phyloP scores from a whole-genome alignment of 2,888 invertebrate genomes.

The Cremastinae sp. region DNA sequence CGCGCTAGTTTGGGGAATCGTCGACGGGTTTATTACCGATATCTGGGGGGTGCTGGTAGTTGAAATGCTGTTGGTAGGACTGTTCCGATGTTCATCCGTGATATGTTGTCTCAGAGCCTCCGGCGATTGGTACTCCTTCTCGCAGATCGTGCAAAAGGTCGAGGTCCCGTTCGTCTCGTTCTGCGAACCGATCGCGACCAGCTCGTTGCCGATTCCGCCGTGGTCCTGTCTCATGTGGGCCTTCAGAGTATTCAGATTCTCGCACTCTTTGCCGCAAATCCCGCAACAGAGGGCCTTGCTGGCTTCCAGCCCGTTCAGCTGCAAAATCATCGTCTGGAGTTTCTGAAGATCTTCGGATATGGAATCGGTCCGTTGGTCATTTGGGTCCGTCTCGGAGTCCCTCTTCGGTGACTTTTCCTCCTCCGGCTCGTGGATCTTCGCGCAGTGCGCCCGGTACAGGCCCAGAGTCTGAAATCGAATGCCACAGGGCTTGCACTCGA shows the following conservation, averaged over 20 bases:
- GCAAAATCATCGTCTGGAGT: conserved; percentile 94
- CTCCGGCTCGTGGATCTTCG: conserved; percentile 74
- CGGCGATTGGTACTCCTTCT: conserved; percentile 84
- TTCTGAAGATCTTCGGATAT: conserved; percentile 94
- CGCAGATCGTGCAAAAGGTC: conserved; percentile 82
- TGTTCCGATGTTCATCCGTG: conserved; percentile 84
- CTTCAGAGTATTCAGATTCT: conserved; percentile 87
- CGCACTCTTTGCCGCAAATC: conserved; percentile 87
- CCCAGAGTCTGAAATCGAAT: conserved; percentile 82
- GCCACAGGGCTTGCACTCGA: conserved; percentile 82
- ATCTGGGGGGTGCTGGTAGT: conserved; percentile 57
- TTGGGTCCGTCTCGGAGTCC: conserved; percentile 76
- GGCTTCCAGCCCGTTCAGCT: conserved; percentile 90
- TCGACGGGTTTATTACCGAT: conserved; percentile 28
- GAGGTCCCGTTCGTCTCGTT: conserved; percentile 73
- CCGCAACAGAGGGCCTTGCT: conserved; percentile 83
- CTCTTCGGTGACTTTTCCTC: conserved; percentile 69
- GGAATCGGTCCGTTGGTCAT: conserved; percentile 82
- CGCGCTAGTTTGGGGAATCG: conserved; percentile 37
- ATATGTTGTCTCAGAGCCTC: conserved; percentile 87
- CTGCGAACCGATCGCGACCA: conserved; percentile 64
- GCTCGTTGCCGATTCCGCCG: conserved; percentile 77
- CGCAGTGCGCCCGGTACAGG: conserved; percentile 72
- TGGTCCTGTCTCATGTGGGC: conserved; percentile 87
- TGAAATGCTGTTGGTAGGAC: conserved; percentile 60